Evolutionary conservation across 1,140 invertebrate species (phyloP).

Genomic region (Pogonomyrmex barbatus): DNA sequence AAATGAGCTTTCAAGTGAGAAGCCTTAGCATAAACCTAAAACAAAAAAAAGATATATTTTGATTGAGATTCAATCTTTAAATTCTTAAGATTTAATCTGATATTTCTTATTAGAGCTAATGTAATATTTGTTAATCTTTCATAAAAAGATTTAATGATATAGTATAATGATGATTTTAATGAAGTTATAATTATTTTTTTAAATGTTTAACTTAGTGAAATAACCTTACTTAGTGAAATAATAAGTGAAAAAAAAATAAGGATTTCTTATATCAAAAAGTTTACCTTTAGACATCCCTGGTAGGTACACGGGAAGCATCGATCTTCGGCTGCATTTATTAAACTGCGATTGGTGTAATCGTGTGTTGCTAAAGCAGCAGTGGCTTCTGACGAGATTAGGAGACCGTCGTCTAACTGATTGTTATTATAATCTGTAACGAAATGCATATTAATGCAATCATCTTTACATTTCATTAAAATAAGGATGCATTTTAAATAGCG

Average conservation of each 20-base stretch:
- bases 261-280: neutral
- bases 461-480: neutral
- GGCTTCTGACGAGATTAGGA: constrained; percentile 78
- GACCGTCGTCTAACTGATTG: constrained; percentile 80
- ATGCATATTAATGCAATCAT: constrained; percentile 4
- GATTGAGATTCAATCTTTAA: neutral
- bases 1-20: constrained; percentile 98
- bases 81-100: neutral
- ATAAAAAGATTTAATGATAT: neutral
- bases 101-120: neutral
- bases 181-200: neutral
- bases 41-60: constrained; percentile 31
- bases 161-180: constrained; percentile 1
- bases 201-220: neutral
- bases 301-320: constrained; percentile 89
- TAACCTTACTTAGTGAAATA: too few relatives aligned
- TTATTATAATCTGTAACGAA: constrained; percentile 83
- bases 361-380: constrained; percentile 84
- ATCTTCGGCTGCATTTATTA: constrained; percentile 81
- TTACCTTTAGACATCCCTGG: constrained; percentile 84
- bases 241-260: neutral
- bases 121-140: neutral
- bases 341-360: constrained; percentile 84
- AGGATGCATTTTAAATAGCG: neutral
- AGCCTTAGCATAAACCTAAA: constrained; percentile 94